Evolutionary conservation across 2,797 vertebrate genomes (phyloP).

Genomic region (Euphonia xanthogaster): DNA sequence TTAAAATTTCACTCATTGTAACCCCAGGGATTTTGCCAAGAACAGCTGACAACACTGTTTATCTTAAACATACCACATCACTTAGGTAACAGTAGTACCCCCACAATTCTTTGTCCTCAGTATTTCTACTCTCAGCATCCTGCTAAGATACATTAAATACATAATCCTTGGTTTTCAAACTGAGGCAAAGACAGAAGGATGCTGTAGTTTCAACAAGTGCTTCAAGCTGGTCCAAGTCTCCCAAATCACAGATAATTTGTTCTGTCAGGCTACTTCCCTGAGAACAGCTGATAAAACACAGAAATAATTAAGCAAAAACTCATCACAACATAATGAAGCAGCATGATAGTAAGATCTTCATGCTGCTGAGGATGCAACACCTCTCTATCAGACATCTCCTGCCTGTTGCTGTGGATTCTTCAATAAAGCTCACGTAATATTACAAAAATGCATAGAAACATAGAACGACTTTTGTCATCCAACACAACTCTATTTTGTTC

Average conservation of each 20-base stretch:
- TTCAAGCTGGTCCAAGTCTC: neutral
- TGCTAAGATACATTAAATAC: neutral
- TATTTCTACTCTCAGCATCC: neutral
- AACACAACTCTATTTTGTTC: neutral
- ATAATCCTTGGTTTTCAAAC: neutral
- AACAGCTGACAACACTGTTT: constrained; percentile 21
- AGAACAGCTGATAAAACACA: constrained; percentile 26
- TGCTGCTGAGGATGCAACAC: neutral
- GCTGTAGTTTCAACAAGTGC: constrained; percentile 17
- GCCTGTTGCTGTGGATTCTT: neutral
- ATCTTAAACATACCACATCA: constrained; percentile 18
- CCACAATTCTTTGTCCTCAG: neutral
- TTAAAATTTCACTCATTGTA: neutral
- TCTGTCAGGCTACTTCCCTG: constrained; percentile 12
- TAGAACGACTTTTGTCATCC: neutral
- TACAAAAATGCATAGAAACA: neutral
- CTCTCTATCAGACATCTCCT: neutral
- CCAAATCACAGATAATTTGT: neutral
- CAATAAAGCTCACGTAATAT: neutral
- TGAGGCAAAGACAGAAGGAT: constrained; percentile 1
- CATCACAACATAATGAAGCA: neutral
- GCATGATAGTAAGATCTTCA: neutral
- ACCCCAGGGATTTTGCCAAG: neutral
- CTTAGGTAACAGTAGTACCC: constrained; percentile 2
- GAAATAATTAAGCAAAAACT: constrained; percentile 37